A percentile compares a stretch with the other conserved stretches of the same genome.
phyloP scores from a whole-genome alignment of 2,113 vertebrate genomes.

The Delphinus delphis region DNA sequence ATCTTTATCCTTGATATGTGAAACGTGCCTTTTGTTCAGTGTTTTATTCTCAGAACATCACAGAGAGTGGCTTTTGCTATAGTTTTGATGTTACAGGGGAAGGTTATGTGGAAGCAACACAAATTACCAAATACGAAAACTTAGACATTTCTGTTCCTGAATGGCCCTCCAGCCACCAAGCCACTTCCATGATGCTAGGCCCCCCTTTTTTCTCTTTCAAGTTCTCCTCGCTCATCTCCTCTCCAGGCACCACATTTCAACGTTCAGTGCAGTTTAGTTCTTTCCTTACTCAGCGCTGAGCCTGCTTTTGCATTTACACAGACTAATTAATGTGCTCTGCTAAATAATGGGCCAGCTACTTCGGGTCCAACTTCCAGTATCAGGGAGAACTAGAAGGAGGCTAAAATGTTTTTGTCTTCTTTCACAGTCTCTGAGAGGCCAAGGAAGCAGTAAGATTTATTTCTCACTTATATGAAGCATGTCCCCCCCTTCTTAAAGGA shows the following conservation, averaged over 20 bases:
- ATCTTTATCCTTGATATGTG: not conserved
- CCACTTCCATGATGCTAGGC: not conserved
- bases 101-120: not conserved
- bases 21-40: not conserved
- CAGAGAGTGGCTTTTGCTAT: not conserved
- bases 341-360: not conserved
- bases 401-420: not conserved
- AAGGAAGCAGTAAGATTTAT: not conserved
- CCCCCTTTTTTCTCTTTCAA: not conserved
- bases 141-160: not conserved
- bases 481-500: not conserved
- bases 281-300: not conserved
- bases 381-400: not conserved
- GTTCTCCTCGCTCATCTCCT: not conserved
- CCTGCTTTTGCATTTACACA: not conserved
- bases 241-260: not conserved
- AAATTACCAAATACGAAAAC: not conserved
- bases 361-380: not conserved
- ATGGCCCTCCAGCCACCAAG: not conserved
- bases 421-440: not conserved
- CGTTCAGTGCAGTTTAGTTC: not conserved
- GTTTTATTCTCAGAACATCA: not conserved
- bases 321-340: not conserved
- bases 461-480: not conserved
- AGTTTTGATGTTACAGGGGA: accelerated